Percentiles rank a stretch among this genome's conserved stretches.
Conservation (phyloP, 2,113 vertebrate species). For the Phodopus roborovskii region DNA sequence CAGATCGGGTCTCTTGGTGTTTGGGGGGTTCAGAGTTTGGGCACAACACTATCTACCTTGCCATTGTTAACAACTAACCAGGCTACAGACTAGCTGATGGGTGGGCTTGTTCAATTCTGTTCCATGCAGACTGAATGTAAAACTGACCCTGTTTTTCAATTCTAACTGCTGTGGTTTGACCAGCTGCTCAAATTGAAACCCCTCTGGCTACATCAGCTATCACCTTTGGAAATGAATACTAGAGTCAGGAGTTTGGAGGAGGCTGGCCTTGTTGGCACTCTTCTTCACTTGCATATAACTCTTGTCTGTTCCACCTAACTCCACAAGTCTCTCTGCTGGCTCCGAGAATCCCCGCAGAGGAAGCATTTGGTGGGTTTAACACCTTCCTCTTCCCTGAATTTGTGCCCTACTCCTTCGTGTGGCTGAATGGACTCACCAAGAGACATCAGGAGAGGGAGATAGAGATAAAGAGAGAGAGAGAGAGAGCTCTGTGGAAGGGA, state of each 20-base stretch:
- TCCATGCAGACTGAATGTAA: neutral
- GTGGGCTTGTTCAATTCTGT: neutral
- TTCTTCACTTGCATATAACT: neutral
- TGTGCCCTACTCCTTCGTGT: neutral
- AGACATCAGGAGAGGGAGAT: neutral
- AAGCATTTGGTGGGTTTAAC: neutral
- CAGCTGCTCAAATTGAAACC: constrained; percentile 43
- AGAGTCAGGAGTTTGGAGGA: constrained; percentile 22
- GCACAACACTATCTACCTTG: neutral
- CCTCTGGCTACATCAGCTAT: constrained; percentile 39
- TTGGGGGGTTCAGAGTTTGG: too few species aligned
- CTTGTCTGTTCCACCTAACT: neutral
- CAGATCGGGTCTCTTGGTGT: too few species aligned
- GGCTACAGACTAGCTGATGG: neutral
- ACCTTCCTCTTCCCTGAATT: neutral
- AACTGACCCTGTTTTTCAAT: constrained; percentile 43
- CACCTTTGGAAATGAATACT: constrained; percentile 53
- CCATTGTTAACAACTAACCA: neutral
- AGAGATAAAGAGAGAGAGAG: neutral
- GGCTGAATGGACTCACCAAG: neutral
- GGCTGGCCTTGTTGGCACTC: neutral
- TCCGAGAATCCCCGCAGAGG: neutral
- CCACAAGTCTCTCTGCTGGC: neutral
- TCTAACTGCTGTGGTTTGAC: constrained; percentile 39
- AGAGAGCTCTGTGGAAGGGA: neutral